Conservation (phyloP, 2,797 vertebrate genomes). For the Selene dorsalis region DNA sequence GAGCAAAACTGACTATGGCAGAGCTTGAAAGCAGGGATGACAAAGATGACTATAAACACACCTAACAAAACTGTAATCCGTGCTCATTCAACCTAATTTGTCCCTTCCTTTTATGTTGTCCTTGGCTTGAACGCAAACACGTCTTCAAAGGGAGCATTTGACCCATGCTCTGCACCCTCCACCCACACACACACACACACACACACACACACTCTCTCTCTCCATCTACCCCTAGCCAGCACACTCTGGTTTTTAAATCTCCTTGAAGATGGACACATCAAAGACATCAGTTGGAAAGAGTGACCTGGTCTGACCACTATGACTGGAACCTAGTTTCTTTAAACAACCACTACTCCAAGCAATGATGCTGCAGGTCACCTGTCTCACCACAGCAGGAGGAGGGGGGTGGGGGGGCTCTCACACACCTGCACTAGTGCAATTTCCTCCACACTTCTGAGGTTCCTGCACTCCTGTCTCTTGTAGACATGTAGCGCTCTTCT, state of each 20-base stretch:
- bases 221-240: slow-evolving; percentile 51
- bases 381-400: slow-evolving; percentile 49
- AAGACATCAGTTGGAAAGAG: slow-evolving; percentile 65
- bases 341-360: slow-evolving; percentile 64
- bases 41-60: slow-evolving; percentile 51
- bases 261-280: slow-evolving; percentile 78
- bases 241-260: slow-evolving; percentile 59
- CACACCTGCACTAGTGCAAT: slow-evolving; percentile 71
- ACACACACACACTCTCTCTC: slow-evolving; percentile 39
- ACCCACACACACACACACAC: slow-evolving; percentile 8
- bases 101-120: slow-evolving; percentile 73
- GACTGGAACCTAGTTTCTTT: slow-evolving; percentile 65
- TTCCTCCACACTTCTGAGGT: slow-evolving; percentile 59
- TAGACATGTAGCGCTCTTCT: slow-evolving; percentile 44
- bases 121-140: slow-evolving; percentile 73
- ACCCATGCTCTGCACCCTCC: slow-evolving; percentile 61
- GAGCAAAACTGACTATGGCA: slow-evolving; percentile 24
- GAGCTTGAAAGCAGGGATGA: slow-evolving; percentile 58
- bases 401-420: neutral
- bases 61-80: slow-evolving; percentile 54
- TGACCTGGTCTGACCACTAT: slow-evolving; percentile 73
- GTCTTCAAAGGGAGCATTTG: slow-evolving; percentile 75
- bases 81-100: slow-evolving; percentile 58
- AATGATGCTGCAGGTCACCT: slow-evolving; percentile 70
- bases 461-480: slow-evolving; percentile 63